Evolutionary conservation across 2,113 vertebrate genomes (phyloP), one percentile per base, ranked within the genome.

Genomic region (Pyxicephalus adspersus): DNA sequence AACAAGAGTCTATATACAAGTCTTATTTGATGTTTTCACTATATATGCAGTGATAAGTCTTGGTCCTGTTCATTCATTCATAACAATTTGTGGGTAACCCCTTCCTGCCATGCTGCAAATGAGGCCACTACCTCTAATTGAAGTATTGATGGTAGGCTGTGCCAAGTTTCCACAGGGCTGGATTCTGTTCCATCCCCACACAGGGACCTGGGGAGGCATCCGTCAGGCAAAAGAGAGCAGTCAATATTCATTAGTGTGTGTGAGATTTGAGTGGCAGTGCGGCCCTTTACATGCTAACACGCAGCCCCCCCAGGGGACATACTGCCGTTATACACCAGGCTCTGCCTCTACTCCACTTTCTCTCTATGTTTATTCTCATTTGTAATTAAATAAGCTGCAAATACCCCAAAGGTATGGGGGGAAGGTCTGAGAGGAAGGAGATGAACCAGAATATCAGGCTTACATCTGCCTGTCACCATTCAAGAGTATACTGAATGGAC

Each of bases 161-260:
- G 50, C 57, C 51, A 54, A 75, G 61, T 65, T 81, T 81, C 68
- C 79, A 64, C 60, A 57, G 80, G 45, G 52, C 29, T 55, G 61
- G 38, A 29, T 51, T 29, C 70, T 61, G n/a, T 52, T 58, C 77
- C 77, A 23, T 58, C 52, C 64, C 38, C 31, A 55, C 54, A 60
- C 55, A 70, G 18, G 61, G 61, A 74, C 80, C 70, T 25, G 76
- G 52, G 70, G 61, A 80, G 57, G 72, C 74, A 80, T 78, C 76
- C 65, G 78, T 83, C 83, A 83, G 83, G 83, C 83, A 80, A 64
- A 83, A 83, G 83, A 75, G 57, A 83, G 52, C 70, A 80, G 76
- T 83, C 83, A 83, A 83, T 83, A 83, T 79, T 83, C 83, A 83
- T 83, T 83, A 83, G 83, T 67, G 83, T 80, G 70, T 74, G 64